A percentile compares a stretch with the other conserved stretches of the same genome.
These are phyloP conservation scores for Brachirus orientalis DNA, from an alignment of 2,113 vertebrate genomes.

Conservation along the genomic window DNA sequence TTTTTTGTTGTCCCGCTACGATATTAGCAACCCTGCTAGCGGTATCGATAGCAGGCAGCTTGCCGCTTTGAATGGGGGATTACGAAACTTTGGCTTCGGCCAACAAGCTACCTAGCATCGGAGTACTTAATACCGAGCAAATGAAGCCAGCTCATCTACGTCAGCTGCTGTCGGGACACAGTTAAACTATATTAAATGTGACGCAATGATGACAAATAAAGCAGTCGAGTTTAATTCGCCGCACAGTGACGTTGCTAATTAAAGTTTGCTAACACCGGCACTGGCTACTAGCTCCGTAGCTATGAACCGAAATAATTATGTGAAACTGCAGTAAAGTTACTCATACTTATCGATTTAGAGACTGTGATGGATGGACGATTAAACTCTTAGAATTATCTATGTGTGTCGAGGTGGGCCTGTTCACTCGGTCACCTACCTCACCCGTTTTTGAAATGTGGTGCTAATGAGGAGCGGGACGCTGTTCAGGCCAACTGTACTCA, in stretches of 20 bases:
- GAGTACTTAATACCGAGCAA: fast-evolving
- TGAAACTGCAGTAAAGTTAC: too few relatives aligned
- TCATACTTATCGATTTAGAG: not conserved
- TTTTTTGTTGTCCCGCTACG: constrained; percentile 10
- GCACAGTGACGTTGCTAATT: constrained; percentile 55
- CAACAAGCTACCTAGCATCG: constrained; percentile 28
- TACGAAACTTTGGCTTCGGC: constrained; percentile 76
- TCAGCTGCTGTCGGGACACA: not conserved
- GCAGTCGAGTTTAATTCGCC: constrained; percentile 9
- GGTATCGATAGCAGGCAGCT: constrained; percentile 22
- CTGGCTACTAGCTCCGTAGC: not conserved
- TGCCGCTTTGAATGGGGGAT: constrained; percentile 71
- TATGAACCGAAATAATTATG: not conserved
- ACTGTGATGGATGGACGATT: too few relatives aligned
- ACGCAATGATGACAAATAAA: fast-evolving
- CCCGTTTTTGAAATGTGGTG: too few relatives aligned
- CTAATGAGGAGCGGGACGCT: too few relatives aligned
- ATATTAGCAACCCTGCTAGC: constrained; percentile 46
- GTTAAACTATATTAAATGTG: fast-evolving
- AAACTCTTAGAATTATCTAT: too few relatives aligned
- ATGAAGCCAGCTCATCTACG: fast-evolving
- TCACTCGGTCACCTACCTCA: too few relatives aligned
- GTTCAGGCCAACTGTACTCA: too few relatives aligned
- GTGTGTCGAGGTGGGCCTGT: too few relatives aligned
- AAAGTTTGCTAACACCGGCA: constrained; percentile 55